Evolutionary conservation across 2,888 invertebrate genomes (phyloP), one percentile per base, ranked within the genome.

Genomic region (Zootermopsis nevadensis): DNA sequence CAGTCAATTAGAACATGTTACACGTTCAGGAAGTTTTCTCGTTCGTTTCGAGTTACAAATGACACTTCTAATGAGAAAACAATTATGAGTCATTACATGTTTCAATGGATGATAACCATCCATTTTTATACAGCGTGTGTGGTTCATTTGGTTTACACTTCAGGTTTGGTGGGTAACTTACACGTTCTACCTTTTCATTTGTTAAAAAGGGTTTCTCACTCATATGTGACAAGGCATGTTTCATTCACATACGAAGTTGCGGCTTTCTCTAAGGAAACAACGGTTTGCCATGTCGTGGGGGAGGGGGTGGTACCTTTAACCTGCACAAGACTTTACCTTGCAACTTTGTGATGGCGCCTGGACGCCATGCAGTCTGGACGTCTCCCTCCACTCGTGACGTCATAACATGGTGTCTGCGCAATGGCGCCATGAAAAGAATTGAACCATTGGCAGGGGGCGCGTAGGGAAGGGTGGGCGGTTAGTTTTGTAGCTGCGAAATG

Each of bases 341-440:
- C 10, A 10, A 1, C 48, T 48, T 12, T 27, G 60, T n/a, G 60
- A 27, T 60, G 60, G 60, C 60, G 60, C 60, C 60, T 60, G 60
- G 60, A 12, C 60, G 60, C 60, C 60, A 60, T 60, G 60, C 60
- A 60, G 60, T 60, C 60, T 60, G 60, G 60, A 24, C 60, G 27
- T 60, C 27, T 27, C 60, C 24, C 60, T 27, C 60, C 27, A 2
- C 60, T 24, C n/a, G 2, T 24, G 27, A 24, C n/a, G 24, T 27
- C 24, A 24, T 8, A 60, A 27, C n/a, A n/a, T 60, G 60, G 60
- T n/a, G 60, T 60, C n/a, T 60, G 60, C 60, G 60, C 60, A 60
- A 27, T n/a, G 8, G 27, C 27, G 15, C 27, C 27, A n/a, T n/a
- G 15, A 60, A 27, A 60, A n/a, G n/a, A 27, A 60, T n/a, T 60